Base-by-base conservation (phyloP, 2,113 vertebrate genomes). In the Rafetus swinhoei region DNA sequence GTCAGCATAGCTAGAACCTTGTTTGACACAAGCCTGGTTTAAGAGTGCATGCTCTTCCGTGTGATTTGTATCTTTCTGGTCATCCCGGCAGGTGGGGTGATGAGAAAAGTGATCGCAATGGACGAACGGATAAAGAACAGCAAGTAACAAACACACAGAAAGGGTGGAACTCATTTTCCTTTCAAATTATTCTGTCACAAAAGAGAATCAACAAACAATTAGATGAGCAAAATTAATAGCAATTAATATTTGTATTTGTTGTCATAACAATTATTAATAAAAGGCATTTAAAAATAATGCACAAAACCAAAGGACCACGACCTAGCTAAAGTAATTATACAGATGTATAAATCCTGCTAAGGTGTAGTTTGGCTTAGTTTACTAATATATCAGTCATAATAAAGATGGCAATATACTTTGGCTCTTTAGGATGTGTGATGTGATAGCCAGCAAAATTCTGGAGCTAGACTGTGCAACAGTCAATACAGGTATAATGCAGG, bases 1-100 rank as follows among this genome's bases (percentile, higher is more conserved):
- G 52, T 98, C 97, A 21, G 98, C 93, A 18, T 99, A 98, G n/a
- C 69, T 91, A 32, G 89, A 11, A 1, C 92, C 79, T 15, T 99
- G 27, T 16, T 95, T 87, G 32, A 74, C 62, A 90, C 87, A 96
- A 1, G 35, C 50, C 21, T 7, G 25, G 32, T 14, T 74, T 57
- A 96, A 82, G 84, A 97, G 74, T 84, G 85, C 96, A 65, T 93
- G 27, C 65, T 9, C 85, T 91, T 92, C 91, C 25, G 90, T 32
- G 0, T 1, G 81, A 45, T 22, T 89, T 55, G 94, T 59, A 69
- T 96, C 95, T 4, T 3, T 91, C 2, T 55, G 85, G 7, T 35
- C 45, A 72, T 65, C 80, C 79, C 82, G 55, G 3, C 56, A 7
- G 1, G 21, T 16, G 39, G 50, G 57, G 52, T 94, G 45, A 19